Evolutionary conservation across 2,888 invertebrate genomes (phyloP).

Genomic region (Trichacis sp.): DNA sequence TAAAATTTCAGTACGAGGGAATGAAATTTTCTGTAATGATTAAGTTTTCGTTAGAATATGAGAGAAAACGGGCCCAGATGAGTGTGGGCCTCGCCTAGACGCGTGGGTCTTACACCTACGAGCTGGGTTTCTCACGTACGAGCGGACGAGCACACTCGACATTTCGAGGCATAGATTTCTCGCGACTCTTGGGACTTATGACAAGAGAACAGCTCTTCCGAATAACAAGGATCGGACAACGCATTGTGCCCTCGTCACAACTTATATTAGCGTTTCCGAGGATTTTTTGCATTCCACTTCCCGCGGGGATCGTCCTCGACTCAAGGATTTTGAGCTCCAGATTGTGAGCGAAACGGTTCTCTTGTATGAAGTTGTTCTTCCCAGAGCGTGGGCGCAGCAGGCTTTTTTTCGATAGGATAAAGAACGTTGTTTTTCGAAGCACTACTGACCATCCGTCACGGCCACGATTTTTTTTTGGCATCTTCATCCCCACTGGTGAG

Average conservation of each 20-base stretch:
- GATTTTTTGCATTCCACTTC: slow-evolving; percentile 16
- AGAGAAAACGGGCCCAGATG: slow-evolving; percentile 40
- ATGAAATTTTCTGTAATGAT: not conserved
- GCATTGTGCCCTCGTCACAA: slow-evolving; percentile 9
- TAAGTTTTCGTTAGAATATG: not conserved
- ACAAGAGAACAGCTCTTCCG: too few species aligned
- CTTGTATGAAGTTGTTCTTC: slow-evolving; percentile 56
- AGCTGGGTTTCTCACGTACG: slow-evolving; percentile 42
- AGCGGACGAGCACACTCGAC: slow-evolving; percentile 11
- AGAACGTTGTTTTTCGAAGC: not conserved
- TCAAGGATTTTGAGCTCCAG: slow-evolving; percentile 55
- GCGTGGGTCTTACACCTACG: slow-evolving; percentile 69
- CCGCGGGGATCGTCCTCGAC: slow-evolving; percentile 28
- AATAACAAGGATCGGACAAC: too few species aligned
- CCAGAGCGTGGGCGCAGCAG: slow-evolving; percentile 48
- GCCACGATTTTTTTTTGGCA: not conserved
- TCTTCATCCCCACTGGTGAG: not conserved
- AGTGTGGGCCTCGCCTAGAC: slow-evolving; percentile 64
- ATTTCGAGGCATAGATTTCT: not conserved
- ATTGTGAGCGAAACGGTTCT: slow-evolving; percentile 53
- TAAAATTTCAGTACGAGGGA: not conserved
- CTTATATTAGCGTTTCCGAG: slow-evolving; percentile 18
- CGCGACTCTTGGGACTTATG: not conserved
- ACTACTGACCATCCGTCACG: not conserved
- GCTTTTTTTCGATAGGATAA: slow-evolving; percentile 13